Base-by-base conservation (phyloP, 1,140 invertebrate genomes). In the Solenopsis fugax region DNA sequence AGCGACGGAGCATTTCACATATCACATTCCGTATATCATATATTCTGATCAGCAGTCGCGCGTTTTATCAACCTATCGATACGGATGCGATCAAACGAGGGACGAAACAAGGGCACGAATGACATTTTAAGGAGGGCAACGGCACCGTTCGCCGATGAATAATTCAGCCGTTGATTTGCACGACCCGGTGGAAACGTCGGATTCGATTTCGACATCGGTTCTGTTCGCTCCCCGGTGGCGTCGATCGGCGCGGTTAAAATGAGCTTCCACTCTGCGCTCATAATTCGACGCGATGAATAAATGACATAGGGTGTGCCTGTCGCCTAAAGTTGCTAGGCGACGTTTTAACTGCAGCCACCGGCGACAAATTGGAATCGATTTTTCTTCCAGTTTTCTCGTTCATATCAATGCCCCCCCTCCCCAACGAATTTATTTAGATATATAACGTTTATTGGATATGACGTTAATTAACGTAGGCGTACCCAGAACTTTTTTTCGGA, bases 111-210 rank as follows among this genome's bases (percentile, higher is more conserved):
- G 56, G 50, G 54, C 48, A 52, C 29, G 71, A 56, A 77, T 45
- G 48, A 50, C 37, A 4, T 65, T 85, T 56, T 65, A 29, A 78
- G 52, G 37, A 72, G 34, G 64, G 64, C 48, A 81, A 71, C 41
- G 54, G 67, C 18, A 21, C 1, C 41, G 16, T 37, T 64, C 76
- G 75, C 84, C 91, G 92, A 92, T 93, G 92, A 92, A 93, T 92
- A 87, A 93, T 93, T 92, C 91, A 92, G 24, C 10, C 81, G 65
- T 69, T 78, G 80, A 92, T 92, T 92, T 92, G 91, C 91, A 91
- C 91, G 76, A 75, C 37, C 64, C 62, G 84, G 71, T 69, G 76
- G 86, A 87, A 88, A 87, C 85, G 81, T 92, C 62, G 54, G 84
- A 90, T 71, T 90, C 87, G 60, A 87, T 91, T 91, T 90, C 50